phyloP scores from a whole-genome alignment of 2,113 vertebrate species.

The Tachysurus vachellii region DNA sequence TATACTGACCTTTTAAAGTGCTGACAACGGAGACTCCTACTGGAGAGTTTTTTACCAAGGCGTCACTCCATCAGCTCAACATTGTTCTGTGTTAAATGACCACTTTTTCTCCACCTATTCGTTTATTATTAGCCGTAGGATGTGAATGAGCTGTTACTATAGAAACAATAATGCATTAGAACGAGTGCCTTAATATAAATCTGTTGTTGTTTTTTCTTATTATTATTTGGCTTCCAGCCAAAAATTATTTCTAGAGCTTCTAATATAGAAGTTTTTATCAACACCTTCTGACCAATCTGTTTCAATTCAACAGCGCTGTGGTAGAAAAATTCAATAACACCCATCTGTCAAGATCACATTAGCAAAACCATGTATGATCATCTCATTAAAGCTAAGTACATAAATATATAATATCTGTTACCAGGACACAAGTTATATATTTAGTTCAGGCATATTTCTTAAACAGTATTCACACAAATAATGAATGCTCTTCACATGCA shows the following conservation, averaged over 20 bases:
- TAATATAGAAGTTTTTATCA: background rate
- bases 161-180: background rate
- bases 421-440: background rate
- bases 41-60: background rate
- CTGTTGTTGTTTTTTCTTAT: background rate
- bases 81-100: background rate
- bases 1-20: background rate
- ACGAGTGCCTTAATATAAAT: background rate
- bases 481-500: background rate
- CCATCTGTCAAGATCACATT: background rate
- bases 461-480: background rate
- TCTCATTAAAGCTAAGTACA: no score
- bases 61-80: background rate
- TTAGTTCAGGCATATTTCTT: no score
- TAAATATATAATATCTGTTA: background rate
- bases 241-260: background rate
- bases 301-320: background rate
- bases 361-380: background rate
- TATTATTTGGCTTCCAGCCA: background rate
- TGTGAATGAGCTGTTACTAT: background rate
- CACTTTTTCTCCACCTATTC: background rate
- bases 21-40: background rate
- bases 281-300: background rate
- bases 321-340: background rate
- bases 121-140: background rate